These are phyloP conservation scores for Sinelater perroti DNA, from an alignment of 2,888 invertebrate genomes.

Conservation along the genomic window DNA sequence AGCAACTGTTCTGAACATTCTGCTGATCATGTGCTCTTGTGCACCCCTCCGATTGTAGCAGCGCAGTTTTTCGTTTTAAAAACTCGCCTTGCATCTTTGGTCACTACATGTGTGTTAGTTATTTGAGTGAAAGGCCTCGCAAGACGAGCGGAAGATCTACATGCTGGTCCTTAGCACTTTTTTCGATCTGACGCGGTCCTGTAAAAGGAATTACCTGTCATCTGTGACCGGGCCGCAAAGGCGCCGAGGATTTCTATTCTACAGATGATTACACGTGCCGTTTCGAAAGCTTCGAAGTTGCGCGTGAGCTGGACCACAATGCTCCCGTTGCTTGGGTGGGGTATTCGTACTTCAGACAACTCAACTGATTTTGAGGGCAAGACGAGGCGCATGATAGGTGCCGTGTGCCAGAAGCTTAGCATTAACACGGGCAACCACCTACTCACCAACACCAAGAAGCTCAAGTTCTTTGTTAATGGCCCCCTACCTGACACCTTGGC, in stretches of 20 bases:
- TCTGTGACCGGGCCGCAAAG: constrained; percentile 98
- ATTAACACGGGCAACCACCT: constrained; percentile 95
- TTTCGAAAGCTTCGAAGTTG: constrained; percentile 89
- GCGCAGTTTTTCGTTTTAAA: too few relatives aligned
- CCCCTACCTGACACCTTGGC: constrained; percentile 74
- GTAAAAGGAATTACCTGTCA: constrained; percentile 90
- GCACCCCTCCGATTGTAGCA: too few relatives aligned
- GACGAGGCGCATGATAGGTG: constrained; percentile 91
- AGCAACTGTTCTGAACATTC: too few relatives aligned
- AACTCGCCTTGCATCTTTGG: too few relatives aligned
- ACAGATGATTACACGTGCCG: constrained; percentile 96
- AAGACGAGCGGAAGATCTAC: too few relatives aligned
- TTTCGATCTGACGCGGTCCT: constrained; percentile 84
- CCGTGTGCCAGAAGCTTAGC: constrained; percentile 91
- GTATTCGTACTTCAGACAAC: constrained; percentile 98
- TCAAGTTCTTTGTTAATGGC: constrained; percentile 89
- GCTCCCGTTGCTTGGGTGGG: constrained; percentile 98
- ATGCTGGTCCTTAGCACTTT: too few relatives aligned
- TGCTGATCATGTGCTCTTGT: too few relatives aligned
- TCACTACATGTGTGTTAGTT: too few relatives aligned
- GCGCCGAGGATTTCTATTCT: constrained; percentile 97
- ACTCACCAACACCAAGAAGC: constrained; percentile 89
- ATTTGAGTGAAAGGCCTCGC: too few relatives aligned
- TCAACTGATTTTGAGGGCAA: constrained; percentile 97
- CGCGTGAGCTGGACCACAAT: constrained; percentile 87